Percentiles rank a stretch among this genome's conserved stretches.
These are phyloP conservation scores for Ectobius pallidus DNA, from an alignment of 2,888 invertebrate genomes.

Conservation along the genomic window DNA sequence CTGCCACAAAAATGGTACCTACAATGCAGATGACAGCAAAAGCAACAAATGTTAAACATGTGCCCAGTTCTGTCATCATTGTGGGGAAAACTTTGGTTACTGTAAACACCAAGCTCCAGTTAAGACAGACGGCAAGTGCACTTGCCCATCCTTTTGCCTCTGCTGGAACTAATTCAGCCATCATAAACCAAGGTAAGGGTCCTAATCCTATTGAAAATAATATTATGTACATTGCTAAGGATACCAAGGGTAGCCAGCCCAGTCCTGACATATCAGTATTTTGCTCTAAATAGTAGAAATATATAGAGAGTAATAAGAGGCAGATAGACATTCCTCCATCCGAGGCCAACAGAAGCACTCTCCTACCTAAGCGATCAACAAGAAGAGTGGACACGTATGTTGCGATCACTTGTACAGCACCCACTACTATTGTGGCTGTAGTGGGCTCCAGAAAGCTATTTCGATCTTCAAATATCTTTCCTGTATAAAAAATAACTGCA, in stretches of 20 bases:
- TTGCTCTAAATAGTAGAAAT: too few species aligned
- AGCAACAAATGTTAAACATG: slow-evolving; percentile 24
- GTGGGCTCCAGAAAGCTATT: slow-evolving; percentile 59
- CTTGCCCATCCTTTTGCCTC: slow-evolving; percentile 76
- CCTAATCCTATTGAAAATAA: slow-evolving; percentile 76
- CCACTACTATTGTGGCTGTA: slow-evolving; percentile 51
- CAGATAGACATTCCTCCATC: slow-evolving; percentile 74
- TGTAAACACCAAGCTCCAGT: slow-evolving; percentile 68
- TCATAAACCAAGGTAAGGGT: slow-evolving; percentile 81
- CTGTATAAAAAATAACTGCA: slow-evolving; percentile 83
- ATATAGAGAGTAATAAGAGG: slow-evolving; percentile 71
- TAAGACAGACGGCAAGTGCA: slow-evolving; percentile 66
- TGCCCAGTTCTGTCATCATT: slow-evolving; percentile 1
- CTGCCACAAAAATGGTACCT: slow-evolving; percentile 35
- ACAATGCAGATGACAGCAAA: slow-evolving; percentile 23
- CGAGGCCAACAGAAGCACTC: slow-evolving; percentile 73
- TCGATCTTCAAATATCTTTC: slow-evolving; percentile 74
- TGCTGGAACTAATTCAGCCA: slow-evolving; percentile 76
- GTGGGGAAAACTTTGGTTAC: slow-evolving; percentile 71
- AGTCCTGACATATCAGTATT: slow-evolving; percentile 64
- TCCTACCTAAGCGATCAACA: slow-evolving; percentile 79
- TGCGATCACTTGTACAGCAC: slow-evolving; percentile 58
- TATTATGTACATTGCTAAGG: slow-evolving; percentile 69
- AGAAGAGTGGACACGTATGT: slow-evolving; percentile 73
- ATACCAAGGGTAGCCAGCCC: slow-evolving; percentile 72